phyloP scores from a whole-genome alignment of 2,797 vertebrate species.

The Gadopsis marmoratus region DNA sequence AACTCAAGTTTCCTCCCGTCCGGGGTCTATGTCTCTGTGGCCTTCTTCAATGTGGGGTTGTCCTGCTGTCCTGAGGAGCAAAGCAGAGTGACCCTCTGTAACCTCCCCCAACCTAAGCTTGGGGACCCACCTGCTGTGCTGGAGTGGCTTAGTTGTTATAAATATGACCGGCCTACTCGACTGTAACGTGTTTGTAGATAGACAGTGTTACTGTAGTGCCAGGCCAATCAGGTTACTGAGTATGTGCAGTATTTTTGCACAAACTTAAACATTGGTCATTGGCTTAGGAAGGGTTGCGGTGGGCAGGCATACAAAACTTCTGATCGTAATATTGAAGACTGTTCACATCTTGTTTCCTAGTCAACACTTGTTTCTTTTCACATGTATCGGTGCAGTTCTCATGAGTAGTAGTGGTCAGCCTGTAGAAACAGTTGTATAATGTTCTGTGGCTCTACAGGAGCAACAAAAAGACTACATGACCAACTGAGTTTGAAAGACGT shows the following conservation, averaged over 20 bases:
- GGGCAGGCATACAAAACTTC: neutral
- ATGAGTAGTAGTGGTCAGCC: neutral
- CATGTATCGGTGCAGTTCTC: neutral
- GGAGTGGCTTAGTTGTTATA: neutral
- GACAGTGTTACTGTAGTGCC: neutral
- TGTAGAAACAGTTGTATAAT: neutral
- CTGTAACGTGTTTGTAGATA: conserved; percentile 8
- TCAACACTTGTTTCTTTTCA: neutral
- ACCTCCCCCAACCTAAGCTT: no score
- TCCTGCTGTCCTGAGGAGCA: no score
- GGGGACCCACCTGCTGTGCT: no score
- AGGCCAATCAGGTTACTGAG: neutral
- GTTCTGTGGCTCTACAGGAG: neutral
- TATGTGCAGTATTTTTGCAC: conserved; percentile 3
- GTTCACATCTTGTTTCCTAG: neutral
- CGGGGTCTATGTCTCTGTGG: no score
- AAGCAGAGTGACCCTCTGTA: no score
- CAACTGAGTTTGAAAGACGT: neutral
- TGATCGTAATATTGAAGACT: neutral
- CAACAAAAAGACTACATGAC: neutral
- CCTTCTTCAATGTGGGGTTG: no score
- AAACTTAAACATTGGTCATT: neutral
- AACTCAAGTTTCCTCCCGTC: no score
- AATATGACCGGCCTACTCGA: conserved; percentile 20
- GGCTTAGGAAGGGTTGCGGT: neutral